phyloP scores from a whole-genome alignment of 1,140 invertebrate species.

The Vanessa atalanta region DNA sequence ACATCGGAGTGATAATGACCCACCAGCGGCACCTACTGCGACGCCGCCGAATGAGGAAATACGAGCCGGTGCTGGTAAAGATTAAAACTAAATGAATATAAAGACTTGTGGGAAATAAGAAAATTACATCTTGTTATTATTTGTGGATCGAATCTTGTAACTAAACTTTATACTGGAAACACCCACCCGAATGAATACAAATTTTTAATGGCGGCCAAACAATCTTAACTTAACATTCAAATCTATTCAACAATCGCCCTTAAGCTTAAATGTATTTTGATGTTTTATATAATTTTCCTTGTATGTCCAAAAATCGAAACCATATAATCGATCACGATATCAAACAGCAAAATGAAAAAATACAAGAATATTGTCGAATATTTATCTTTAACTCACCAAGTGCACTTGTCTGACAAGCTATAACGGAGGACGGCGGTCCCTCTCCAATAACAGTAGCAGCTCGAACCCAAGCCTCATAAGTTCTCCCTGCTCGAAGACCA shows the following conservation, averaged over 20 bases:
- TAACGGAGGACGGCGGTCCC: conserved; percentile 81
- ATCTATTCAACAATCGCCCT: too few species aligned
- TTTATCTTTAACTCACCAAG: conserved; percentile 52
- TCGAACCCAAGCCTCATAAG: conserved; percentile 93
- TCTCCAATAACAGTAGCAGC: conserved; percentile 90
- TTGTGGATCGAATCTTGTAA: too few species aligned
- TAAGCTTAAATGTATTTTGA: too few species aligned
- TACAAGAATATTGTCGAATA: too few species aligned
- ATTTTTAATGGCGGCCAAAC: too few species aligned
- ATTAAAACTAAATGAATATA: background rate
- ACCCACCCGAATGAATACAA: too few species aligned
- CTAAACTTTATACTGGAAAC: background rate
- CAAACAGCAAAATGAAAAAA: too few species aligned
- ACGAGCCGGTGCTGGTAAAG: conserved; percentile 66
- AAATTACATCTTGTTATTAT: background rate
- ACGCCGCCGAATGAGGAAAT: conserved; percentile 78
- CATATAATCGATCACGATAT: too few species aligned
- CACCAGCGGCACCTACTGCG: conserved; percentile 65
- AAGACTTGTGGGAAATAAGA: background rate
- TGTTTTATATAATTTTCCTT: too few species aligned
- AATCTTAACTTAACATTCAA: too few species aligned
- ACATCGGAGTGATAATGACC: conserved; percentile 80
- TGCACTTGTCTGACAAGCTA: conserved; percentile 73
- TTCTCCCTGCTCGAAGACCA: conserved; percentile 84
- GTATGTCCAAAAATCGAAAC: too few species aligned